Evolutionary conservation across 2,113 vertebrate species (phyloP).

Genomic region (Vidua macroura): DNA sequence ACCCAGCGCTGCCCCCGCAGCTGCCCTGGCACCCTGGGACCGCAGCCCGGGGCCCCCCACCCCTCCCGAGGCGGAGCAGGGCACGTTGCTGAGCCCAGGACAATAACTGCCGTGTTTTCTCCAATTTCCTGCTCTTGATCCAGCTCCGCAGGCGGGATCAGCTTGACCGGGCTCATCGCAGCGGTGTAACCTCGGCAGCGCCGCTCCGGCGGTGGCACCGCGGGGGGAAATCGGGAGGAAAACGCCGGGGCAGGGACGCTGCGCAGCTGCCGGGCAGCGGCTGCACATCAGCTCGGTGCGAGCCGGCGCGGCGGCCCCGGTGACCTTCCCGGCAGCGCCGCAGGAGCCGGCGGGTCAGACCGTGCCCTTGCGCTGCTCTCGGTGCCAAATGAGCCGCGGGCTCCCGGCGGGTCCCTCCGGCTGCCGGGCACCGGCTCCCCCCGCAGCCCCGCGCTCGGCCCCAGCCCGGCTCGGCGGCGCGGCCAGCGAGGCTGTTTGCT

Average conservation of each 20-base stretch:
- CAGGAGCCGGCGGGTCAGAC: accelerated
- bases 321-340: accelerated
- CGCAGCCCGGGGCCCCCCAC: accelerated
- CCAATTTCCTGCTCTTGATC: neutral
- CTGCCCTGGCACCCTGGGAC: accelerated
- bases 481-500: neutral
- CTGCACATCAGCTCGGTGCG: accelerated
- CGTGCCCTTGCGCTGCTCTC: accelerated
- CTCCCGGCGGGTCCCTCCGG: neutral
- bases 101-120: accelerated
- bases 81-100: neutral
- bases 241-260: accelerated
- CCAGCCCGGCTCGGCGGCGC: neutral
- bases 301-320: neutral
- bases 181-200: accelerated
- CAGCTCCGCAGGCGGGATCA: neutral
- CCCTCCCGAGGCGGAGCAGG: accelerated
- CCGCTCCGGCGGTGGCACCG: accelerated
- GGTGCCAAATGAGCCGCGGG: neutral
- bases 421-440: neutral
- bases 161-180: accelerated
- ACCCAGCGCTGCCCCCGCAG: accelerated
- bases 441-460: neutral
- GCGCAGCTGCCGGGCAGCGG: neutral
- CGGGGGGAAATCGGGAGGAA: accelerated